phyloP scores from a whole-genome alignment of 35 echinoderm and acorn worm genomes.

The Ophioderma brevispina region DNA sequence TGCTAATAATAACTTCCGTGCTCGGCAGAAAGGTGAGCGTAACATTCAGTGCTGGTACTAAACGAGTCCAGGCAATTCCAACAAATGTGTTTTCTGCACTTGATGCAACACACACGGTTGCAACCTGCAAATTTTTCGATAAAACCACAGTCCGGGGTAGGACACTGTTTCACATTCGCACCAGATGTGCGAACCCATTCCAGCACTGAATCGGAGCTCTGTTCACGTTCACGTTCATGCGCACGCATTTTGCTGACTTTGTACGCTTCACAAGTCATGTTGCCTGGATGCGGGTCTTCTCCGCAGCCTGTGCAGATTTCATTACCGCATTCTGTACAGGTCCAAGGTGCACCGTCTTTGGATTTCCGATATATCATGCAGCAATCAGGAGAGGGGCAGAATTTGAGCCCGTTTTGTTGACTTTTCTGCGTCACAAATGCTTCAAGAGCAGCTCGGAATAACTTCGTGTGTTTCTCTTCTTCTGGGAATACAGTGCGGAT shows the following conservation, averaged over 20 bases:
- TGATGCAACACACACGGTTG: neutral
- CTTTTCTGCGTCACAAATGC: slow-evolving; percentile 28
- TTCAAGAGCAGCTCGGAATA: slow-evolving; percentile 27
- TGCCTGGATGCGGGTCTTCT: slow-evolving; percentile 10
- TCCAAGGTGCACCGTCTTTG: neutral
- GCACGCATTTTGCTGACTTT: slow-evolving; percentile 19
- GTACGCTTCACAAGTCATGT: slow-evolving; percentile 20
- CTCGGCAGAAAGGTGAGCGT: neutral
- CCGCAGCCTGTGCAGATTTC: slow-evolving; percentile 31
- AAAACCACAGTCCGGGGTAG: neutral
- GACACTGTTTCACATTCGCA: slow-evolving; percentile 35
- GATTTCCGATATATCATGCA: slow-evolving; percentile 27
- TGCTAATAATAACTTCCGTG: neutral
- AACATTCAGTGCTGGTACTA: neutral
- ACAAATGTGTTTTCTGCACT: slow-evolving; percentile 30
- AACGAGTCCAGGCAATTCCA: slow-evolving; percentile 32
- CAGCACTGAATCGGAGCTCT: neutral
- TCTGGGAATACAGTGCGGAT: slow-evolving; percentile 6
- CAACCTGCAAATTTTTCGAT: slow-evolving; percentile 48
- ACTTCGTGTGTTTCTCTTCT: neutral
- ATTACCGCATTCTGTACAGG: slow-evolving; percentile 10
- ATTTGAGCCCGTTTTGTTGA: slow-evolving; percentile 12
- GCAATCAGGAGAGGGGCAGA: slow-evolving; percentile 43
- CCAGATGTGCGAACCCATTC: slow-evolving; percentile 7
- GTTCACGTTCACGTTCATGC: no score